Conservation (phyloP, 2,797 vertebrate genomes). For the Sebastes dallii region DNA sequence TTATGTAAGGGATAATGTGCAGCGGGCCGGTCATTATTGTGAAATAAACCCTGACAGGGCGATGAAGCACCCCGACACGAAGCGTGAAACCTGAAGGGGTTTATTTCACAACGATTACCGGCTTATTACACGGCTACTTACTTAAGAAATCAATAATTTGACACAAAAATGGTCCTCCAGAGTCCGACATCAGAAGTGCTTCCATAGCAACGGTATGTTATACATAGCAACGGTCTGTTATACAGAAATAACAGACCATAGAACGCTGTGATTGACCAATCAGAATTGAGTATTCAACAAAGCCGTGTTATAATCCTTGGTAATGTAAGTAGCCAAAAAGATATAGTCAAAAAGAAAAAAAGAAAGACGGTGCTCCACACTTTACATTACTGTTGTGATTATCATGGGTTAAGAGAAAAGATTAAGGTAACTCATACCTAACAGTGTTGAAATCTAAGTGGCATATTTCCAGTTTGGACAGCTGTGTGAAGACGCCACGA, state of each 20-base stretch:
- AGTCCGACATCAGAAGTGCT: too few relatives aligned
- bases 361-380: background rate
- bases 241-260: too few relatives aligned
- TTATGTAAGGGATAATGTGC: too few relatives aligned
- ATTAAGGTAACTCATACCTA: background rate
- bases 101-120: background rate
- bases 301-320: background rate
- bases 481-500: background rate
- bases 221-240: too few relatives aligned
- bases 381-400: background rate
- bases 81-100: accelerated
- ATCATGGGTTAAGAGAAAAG: background rate
- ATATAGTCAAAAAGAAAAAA: background rate
- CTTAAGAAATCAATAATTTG: too few relatives aligned
- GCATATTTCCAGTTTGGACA: background rate
- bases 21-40: too few relatives aligned
- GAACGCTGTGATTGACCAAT: too few relatives aligned
- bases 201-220: too few relatives aligned
- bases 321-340: background rate
- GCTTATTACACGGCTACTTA: too few relatives aligned
- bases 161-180: accelerated
- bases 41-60: too few relatives aligned
- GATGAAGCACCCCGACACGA: accelerated
- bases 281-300: too few relatives aligned
- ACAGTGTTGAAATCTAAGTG: background rate